phyloP scores from a whole-genome alignment of 2,113 vertebrate species.

The Caretta caretta region DNA sequence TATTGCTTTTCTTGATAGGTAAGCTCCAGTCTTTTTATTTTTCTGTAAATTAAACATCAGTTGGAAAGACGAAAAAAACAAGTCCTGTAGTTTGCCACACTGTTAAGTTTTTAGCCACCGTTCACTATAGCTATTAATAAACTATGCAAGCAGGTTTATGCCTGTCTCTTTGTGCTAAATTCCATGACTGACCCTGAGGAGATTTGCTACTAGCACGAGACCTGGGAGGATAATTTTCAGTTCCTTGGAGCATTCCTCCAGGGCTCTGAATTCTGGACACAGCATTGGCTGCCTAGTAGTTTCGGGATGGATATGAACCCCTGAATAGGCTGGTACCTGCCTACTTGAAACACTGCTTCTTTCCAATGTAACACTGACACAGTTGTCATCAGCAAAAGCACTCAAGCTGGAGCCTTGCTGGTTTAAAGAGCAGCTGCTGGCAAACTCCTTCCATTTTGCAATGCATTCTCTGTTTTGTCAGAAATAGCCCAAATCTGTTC shows the following conservation, averaged over 20 bases:
- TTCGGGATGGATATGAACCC: not conserved
- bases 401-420: fast-evolving
- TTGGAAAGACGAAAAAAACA: not conserved
- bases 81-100: not conserved
- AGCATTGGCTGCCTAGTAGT: not conserved
- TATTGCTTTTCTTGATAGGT: not conserved
- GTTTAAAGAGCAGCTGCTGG: not conserved
- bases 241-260: fast-evolving
- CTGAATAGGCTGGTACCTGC: not conserved
- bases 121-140: not conserved
- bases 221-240: not conserved
- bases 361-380: not conserved
- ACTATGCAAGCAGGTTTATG: not conserved
- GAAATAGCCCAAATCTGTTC: not conserved
- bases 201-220: not conserved
- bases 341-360: not conserved
- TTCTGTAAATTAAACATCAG: not conserved
- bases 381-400: not conserved
- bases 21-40: not conserved
- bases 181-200: not conserved
- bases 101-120: fast-evolving
- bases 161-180: not conserved
- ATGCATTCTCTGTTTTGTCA: not conserved
- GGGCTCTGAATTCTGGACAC: not conserved
- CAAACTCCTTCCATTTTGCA: not conserved